phyloP scores from a whole-genome alignment of 1,140 invertebrate genomes.

The Hetaerina americana region DNA sequence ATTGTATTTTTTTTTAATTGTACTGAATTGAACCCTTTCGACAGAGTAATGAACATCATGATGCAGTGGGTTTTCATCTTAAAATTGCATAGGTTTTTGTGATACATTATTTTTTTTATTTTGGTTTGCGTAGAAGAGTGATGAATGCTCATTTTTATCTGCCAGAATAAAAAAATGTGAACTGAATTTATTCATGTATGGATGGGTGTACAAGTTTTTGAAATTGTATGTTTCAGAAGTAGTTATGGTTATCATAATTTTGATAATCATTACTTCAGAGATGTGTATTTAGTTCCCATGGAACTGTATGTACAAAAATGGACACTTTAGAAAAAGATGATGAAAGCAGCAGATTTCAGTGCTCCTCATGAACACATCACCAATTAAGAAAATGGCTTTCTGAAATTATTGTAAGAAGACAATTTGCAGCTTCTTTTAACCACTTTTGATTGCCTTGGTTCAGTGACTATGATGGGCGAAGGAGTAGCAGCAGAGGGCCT shows the following conservation, averaged over 20 bases:
- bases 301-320: neutral
- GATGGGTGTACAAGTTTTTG: neutral
- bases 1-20: too few relatives aligned
- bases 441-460: neutral
- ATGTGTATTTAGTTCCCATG: neutral
- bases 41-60: too few relatives aligned
- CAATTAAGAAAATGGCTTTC: neutral
- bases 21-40: too few relatives aligned
- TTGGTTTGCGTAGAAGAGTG: too few relatives aligned
- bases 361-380: neutral
- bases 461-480: neutral
- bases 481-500: neutral
- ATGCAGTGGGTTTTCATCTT: too few relatives aligned
- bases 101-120: too few relatives aligned
- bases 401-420: too few relatives aligned
- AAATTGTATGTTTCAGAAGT: neutral
- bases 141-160: too few relatives aligned
- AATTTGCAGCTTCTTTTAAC: neutral
- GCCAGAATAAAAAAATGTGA: too few relatives aligned
- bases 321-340: too few relatives aligned
- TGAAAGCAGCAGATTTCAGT: neutral
- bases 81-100: too few relatives aligned
- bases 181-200: neutral
- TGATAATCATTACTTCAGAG: neutral
- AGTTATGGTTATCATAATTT: neutral